Conservation (phyloP, 2,113 vertebrate species). For the Nothoprocta perdicaria region DNA sequence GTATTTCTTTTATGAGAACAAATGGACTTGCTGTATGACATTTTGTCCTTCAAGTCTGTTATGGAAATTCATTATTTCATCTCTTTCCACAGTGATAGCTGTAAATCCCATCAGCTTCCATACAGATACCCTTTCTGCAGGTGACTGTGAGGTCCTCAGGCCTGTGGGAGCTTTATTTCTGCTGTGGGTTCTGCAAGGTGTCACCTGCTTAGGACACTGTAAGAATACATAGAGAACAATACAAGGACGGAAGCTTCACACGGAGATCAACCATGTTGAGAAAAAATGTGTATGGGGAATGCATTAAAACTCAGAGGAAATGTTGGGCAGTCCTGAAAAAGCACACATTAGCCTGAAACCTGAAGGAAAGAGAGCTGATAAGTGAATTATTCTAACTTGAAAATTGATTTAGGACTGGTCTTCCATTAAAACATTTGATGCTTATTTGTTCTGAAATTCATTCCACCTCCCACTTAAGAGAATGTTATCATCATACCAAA, state of each 20-base stretch:
- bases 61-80: constrained; percentile 8
- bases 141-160: not conserved
- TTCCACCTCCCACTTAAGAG: not conserved
- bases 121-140: not conserved
- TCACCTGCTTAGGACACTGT: not conserved
- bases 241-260: not conserved
- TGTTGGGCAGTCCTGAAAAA: not conserved
- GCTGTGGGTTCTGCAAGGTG: not conserved
- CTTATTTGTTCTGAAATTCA: not conserved
- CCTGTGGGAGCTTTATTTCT: not conserved
- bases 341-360: not conserved
- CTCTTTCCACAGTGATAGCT: not conserved
- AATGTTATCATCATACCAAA: not conserved
- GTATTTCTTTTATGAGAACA: not conserved
- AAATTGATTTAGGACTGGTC: not conserved
- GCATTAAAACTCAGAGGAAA: not conserved
- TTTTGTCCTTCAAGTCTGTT: not conserved
- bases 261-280: not conserved
- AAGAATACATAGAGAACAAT: not conserved
- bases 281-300: not conserved
- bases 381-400: not conserved
- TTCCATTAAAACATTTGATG: not conserved
- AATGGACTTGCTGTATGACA: not conserved
- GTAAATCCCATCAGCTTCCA: not conserved
- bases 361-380: not conserved